phyloP scores from a whole-genome alignment of 2,888 invertebrate genomes.

The Linnaemya tessellans region DNA sequence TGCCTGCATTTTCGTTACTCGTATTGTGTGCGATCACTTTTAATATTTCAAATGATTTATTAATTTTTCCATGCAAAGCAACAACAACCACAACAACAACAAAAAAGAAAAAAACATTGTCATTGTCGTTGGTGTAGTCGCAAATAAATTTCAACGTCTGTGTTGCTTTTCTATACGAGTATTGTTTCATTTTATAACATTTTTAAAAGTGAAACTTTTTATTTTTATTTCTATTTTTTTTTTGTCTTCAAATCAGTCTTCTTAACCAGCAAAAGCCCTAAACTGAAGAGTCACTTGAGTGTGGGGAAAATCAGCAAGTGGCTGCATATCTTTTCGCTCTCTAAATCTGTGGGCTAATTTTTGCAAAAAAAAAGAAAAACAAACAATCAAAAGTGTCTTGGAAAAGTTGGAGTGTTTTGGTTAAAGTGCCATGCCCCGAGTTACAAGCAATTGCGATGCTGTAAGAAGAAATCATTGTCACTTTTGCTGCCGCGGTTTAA shows the following conservation, averaged over 20 bases:
- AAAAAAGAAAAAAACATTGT: slow-evolving; percentile 27
- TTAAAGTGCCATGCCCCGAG: slow-evolving; percentile 35
- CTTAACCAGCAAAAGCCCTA: not conserved
- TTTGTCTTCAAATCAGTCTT: not conserved
- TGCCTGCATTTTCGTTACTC: slow-evolving; percentile 2
- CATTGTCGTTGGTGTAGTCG: slow-evolving; percentile 52
- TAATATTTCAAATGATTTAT: slow-evolving; percentile 55
- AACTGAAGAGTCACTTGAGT: slow-evolving; percentile 13
- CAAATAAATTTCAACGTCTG: slow-evolving; percentile 61
- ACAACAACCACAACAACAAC: slow-evolving; percentile 3
- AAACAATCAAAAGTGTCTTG: slow-evolving; percentile 43
- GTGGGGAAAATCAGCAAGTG: slow-evolving; percentile 42
- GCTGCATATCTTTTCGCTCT: not conserved
- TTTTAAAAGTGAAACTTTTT: slow-evolving; percentile 65
- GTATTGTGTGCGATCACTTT: slow-evolving; percentile 8
- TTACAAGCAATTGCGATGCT: slow-evolving; percentile 19
- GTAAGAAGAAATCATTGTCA: slow-evolving; percentile 29
- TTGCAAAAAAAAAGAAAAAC: not conserved
- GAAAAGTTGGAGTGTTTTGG: slow-evolving; percentile 7
- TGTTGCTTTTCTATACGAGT: not conserved
- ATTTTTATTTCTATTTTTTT: not conserved
- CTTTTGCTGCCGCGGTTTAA: slow-evolving; percentile 9
- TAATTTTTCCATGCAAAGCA: slow-evolving; percentile 32
- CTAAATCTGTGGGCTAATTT: slow-evolving; percentile 25
- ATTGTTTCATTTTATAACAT: slow-evolving; percentile 49